Percentiles rank a stretch among this genome's conserved stretches.
phyloP scores from a whole-genome alignment of 2,888 invertebrate genomes.

The Cremastinae sp. region DNA sequence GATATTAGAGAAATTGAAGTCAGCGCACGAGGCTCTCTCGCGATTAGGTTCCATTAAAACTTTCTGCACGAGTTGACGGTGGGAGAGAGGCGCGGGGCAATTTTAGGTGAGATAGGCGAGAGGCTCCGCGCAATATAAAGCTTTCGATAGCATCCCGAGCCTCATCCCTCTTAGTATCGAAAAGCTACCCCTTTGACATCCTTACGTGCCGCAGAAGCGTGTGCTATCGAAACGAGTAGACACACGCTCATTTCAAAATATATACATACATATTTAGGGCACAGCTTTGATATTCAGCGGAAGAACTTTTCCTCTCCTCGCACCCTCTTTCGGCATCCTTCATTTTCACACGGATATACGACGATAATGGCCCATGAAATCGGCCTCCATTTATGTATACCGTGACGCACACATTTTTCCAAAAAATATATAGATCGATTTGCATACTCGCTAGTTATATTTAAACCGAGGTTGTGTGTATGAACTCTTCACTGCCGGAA shows the following conservation, averaged over 20 bases:
- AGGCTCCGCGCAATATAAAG: conserved; percentile 7
- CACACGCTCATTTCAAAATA: not conserved
- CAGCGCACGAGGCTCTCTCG: conserved; percentile 49
- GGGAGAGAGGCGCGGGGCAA: no score
- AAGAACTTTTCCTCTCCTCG: conserved; percentile 48
- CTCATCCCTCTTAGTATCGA: conserved; percentile 6
- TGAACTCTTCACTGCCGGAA: conserved; percentile 33
- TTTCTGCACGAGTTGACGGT: conserved; percentile 61
- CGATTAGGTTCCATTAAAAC: conserved; percentile 64
- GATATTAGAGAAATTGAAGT: conserved; percentile 51
- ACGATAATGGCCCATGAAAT: conserved; percentile 57
- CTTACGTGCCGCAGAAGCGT: conserved; percentile 43
- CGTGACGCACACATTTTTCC: no score
- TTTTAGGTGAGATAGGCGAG: conserved; percentile 48
- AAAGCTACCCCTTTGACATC: conserved; percentile 22
- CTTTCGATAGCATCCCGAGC: conserved; percentile 9
- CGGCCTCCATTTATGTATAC: conserved; percentile 20
- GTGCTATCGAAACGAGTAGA: conserved; percentile 31
- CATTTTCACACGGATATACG: conserved; percentile 57
- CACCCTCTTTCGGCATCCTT: conserved; percentile 46
- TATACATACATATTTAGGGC: conserved; percentile 17
- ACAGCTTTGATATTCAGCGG: conserved; percentile 46
- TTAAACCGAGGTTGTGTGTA: not conserved
- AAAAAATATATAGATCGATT: not conserved
- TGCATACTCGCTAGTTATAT: not conserved